phyloP scores from a whole-genome alignment of 2,113 vertebrate genomes.

The Solea senegalensis region DNA sequence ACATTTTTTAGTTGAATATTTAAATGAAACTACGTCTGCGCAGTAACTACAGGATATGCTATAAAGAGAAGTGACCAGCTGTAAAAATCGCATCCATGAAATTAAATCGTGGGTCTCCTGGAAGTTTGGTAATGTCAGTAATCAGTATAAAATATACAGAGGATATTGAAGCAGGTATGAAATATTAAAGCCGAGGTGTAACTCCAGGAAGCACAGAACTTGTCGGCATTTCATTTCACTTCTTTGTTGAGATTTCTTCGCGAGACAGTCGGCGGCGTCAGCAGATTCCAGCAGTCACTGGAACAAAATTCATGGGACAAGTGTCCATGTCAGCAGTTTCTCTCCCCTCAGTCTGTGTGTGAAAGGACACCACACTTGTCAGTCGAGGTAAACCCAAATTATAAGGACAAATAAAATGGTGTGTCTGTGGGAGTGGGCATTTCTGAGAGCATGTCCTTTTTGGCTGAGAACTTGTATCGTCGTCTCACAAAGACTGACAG shows the following conservation, averaged over 20 bases:
- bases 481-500: slow-evolving; percentile 24
- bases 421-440: slow-evolving; percentile 45
- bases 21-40: slow-evolving; percentile 10
- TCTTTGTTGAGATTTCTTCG: slow-evolving; percentile 79
- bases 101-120: slow-evolving; percentile 12
- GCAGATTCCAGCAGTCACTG: slow-evolving; percentile 72
- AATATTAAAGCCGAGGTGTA: slow-evolving; percentile 59
- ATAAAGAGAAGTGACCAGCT: neutral
- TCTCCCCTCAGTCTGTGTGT: slow-evolving; percentile 59
- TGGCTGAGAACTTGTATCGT: slow-evolving; percentile 43
- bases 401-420: slow-evolving; percentile 76
- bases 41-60: neutral
- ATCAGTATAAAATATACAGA: slow-evolving; percentile 41
- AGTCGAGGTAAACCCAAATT: slow-evolving; percentile 66
- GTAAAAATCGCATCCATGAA: slow-evolving; percentile 11
- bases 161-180: slow-evolving; percentile 47
- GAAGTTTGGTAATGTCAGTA: slow-evolving; percentile 24
- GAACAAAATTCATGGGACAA: slow-evolving; percentile 79
- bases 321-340: slow-evolving; percentile 82
- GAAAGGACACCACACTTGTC: slow-evolving; percentile 80
- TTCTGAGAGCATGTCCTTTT: slow-evolving; percentile 44
- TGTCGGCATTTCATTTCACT: slow-evolving; percentile 78
- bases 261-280: slow-evolving; percentile 76
- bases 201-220: slow-evolving; percentile 61
- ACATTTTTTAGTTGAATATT: neutral